Percentiles rank a stretch among this genome's conserved stretches.
Conservation (phyloP, 2,888 invertebrate species). For the Stenurella melanura region DNA sequence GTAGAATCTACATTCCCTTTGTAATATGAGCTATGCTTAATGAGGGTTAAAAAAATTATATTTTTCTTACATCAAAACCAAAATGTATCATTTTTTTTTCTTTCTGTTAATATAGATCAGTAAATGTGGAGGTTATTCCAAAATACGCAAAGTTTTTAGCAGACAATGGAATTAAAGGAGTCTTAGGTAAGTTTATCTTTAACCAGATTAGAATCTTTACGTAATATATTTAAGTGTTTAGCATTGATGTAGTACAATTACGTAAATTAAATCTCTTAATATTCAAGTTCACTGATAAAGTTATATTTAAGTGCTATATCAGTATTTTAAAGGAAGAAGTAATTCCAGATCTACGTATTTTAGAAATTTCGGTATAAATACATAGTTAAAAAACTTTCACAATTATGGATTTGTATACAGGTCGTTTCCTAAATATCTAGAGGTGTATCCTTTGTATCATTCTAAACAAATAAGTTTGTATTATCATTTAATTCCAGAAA, state of each 20-base stretch:
- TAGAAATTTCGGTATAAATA: too few relatives aligned
- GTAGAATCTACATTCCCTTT: too few relatives aligned
- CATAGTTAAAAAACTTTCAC: too few relatives aligned
- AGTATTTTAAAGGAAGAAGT: conserved; percentile 69
- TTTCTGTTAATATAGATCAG: conserved; percentile 54
- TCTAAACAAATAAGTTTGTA: too few relatives aligned
- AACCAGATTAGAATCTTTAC: conserved; percentile 8
- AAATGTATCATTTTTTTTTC: conserved; percentile 13
- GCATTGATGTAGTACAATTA: background rate
- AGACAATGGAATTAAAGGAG: conserved; percentile 78
- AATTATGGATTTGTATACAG: too few relatives aligned
- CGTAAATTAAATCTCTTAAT: background rate
- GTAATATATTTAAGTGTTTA: conserved; percentile 24
- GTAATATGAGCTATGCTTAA: too few relatives aligned
- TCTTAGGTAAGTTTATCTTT: conserved; percentile 77
- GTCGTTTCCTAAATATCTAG: too few relatives aligned
- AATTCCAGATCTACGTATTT: too few relatives aligned
- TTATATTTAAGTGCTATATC: conserved; percentile 17
- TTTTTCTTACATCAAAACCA: background rate
- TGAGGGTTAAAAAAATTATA: too few relatives aligned
- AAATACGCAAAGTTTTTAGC: conserved; percentile 80
- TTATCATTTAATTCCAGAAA: too few relatives aligned
- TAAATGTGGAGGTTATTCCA: conserved; percentile 70
- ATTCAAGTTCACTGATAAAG: conserved; percentile 29
- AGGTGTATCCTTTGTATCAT: too few relatives aligned